A percentile compares a stretch with the other conserved stretches of the same genome.
Evolutionary conservation across 92 coral and sea anemone genomes (phyloP).

Genomic region (Plumapathes pennacea): DNA sequence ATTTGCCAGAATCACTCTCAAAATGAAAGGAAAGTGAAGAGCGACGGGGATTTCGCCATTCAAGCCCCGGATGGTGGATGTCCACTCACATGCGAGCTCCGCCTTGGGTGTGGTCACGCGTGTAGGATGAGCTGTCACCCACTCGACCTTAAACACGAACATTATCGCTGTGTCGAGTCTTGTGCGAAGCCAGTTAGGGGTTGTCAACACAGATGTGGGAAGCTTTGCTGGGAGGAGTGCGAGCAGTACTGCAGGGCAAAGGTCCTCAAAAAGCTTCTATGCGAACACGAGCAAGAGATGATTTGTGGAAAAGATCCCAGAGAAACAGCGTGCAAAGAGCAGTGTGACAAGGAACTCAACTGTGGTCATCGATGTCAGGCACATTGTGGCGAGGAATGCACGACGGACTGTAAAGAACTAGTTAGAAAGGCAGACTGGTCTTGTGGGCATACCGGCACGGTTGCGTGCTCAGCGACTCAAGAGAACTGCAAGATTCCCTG

Average conservation of each 20-base stretch:
- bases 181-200: constrained; percentile 50
- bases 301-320: constrained; percentile 35
- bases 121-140: constrained; percentile 74
- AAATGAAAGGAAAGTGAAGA: constrained; percentile 34
- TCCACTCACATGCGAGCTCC: constrained; percentile 42
- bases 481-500: constrained; percentile 67
- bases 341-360: constrained; percentile 47
- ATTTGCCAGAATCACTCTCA: constrained; percentile 59
- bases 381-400: constrained; percentile 58
- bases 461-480: constrained; percentile 79
- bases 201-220: constrained; percentile 65
- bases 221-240: constrained; percentile 60
- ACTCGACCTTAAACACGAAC: constrained; percentile 43
- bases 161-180: constrained; percentile 46
- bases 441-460: constrained; percentile 78
- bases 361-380: constrained; percentile 87
- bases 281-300: constrained; percentile 39
- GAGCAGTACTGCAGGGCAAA: constrained; percentile 20
- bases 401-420: constrained; percentile 60
- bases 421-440: constrained; percentile 75
- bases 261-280: constrained; percentile 56
- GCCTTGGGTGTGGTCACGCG: constrained; percentile 77
- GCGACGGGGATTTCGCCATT: constrained; percentile 54
- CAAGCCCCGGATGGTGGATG: constrained; percentile 86
- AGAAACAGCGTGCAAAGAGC: constrained; percentile 38